A percentile compares a stretch with the other conserved stretches of the same genome.
Conservation (phyloP, 2,113 vertebrate species). For the Chrysochloris asiatica region DNA sequence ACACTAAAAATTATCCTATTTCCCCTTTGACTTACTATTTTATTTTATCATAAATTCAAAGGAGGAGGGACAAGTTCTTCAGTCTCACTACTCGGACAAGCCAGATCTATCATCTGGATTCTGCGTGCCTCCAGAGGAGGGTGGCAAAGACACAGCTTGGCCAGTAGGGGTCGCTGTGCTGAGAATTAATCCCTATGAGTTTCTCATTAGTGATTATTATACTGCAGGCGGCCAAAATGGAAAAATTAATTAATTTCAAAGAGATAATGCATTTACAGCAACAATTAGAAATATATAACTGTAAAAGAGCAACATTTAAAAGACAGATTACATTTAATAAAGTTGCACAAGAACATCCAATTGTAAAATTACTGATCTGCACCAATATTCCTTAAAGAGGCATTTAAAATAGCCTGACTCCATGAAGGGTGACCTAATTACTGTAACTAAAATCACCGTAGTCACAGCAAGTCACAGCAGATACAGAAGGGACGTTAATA, state of each 20-base stretch:
- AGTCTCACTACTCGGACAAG: not conserved
- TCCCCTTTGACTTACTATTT: not conserved
- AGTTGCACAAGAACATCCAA: slow-evolving; percentile 73
- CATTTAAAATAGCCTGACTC: slow-evolving; percentile 77
- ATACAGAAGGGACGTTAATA: slow-evolving; percentile 68
- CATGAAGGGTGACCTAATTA: slow-evolving; percentile 79
- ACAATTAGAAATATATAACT: slow-evolving; percentile 76
- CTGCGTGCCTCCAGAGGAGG: not conserved
- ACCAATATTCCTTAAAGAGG: slow-evolving; percentile 76
- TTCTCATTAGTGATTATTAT: slow-evolving; percentile 81
- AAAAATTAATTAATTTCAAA: slow-evolving; percentile 79
- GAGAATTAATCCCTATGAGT: slow-evolving; percentile 61
- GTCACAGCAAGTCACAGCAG: slow-evolving; percentile 77
- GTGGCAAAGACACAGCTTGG: not conserved
- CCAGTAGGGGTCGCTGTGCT: slow-evolving; percentile 63
- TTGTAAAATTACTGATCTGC: slow-evolving; percentile 78
- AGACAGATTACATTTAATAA: slow-evolving; percentile 73
- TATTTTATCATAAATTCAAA: not conserved
- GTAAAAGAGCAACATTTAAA: slow-evolving; percentile 76
- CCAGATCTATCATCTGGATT: not conserved
- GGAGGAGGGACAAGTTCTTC: not conserved
- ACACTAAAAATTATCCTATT: not conserved
- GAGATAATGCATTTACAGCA: slow-evolving; percentile 78
- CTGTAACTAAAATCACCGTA: slow-evolving; percentile 74
- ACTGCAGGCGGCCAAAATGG: slow-evolving; percentile 68